These are phyloP conservation scores for Melanchra persicariae DNA, from an alignment of 2,888 invertebrate species.

Conservation along the genomic window DNA sequence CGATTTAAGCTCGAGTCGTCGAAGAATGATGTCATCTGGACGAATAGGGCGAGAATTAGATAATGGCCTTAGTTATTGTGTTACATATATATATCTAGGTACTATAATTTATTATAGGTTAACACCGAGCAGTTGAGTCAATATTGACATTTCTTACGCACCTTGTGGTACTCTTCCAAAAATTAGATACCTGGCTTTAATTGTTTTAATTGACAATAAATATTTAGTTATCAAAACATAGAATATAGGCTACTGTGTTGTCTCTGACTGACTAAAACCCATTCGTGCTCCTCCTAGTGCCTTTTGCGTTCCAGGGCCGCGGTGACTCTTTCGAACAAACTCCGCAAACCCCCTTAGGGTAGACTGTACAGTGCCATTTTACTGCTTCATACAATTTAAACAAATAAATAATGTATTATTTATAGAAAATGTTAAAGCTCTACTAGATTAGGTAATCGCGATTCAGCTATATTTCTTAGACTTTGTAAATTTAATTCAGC, in stretches of 20 bases:
- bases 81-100: not conserved
- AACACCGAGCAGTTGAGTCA: constrained; percentile 1
- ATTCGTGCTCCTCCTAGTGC: too few relatives aligned
- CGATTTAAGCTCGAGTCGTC: constrained; percentile 44
- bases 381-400: too few relatives aligned
- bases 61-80: constrained; percentile 15
- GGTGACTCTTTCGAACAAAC: too few relatives aligned
- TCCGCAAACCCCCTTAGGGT: too few relatives aligned
- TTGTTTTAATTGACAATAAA: not conserved
- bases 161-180: not conserved
- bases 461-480: constrained; percentile 16
- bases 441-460: not conserved
- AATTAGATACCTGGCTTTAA: not conserved
- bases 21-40: constrained; percentile 54
- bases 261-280: too few relatives aligned
- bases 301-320: too few relatives aligned
- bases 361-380: too few relatives aligned
- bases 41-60: constrained; percentile 38
- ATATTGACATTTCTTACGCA: constrained; percentile 4
- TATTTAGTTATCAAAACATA: not conserved
- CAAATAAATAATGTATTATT: too few relatives aligned
- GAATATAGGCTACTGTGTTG: not conserved
- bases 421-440: constrained; percentile 1
- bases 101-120: constrained; percentile 4
- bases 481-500: constrained; percentile 14